These are phyloP conservation scores for Zhengitettix transpicula DNA, from an alignment of 2,888 invertebrate species.

Conservation along the genomic window DNA sequence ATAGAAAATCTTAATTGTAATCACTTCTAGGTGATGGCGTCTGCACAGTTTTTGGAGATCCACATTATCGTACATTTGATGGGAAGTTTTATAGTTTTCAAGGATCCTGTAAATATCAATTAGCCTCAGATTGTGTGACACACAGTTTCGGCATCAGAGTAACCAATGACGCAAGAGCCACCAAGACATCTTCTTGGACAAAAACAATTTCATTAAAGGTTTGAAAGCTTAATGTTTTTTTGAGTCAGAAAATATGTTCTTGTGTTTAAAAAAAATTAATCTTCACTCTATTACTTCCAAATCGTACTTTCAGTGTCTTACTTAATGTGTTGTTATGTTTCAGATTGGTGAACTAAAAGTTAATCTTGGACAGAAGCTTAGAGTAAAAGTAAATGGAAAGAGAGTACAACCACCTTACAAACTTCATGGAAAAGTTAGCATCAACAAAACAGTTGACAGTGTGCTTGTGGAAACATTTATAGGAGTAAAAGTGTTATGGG, in stretches of 20 bases:
- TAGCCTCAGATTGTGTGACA: slow-evolving; percentile 66
- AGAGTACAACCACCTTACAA: slow-evolving; percentile 53
- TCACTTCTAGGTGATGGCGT: slow-evolving; percentile 53
- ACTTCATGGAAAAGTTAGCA: slow-evolving; percentile 17
- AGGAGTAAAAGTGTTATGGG: slow-evolving; percentile 79
- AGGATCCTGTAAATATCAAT: slow-evolving; percentile 82
- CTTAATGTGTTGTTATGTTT: not conserved
- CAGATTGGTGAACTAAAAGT: slow-evolving; percentile 50
- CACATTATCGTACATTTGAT: slow-evolving; percentile 90
- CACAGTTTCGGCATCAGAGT: slow-evolving; percentile 74
- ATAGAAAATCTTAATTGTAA: not conserved
- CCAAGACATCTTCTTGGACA: slow-evolving; percentile 76
- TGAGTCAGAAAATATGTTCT: not conserved
- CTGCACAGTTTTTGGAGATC: slow-evolving; percentile 88
- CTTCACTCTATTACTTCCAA: no score
- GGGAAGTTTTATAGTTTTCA: slow-evolving; percentile 87
- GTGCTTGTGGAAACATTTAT: slow-evolving; percentile 49
- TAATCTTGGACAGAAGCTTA: slow-evolving; percentile 70
- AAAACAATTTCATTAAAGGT: slow-evolving; percentile 69
- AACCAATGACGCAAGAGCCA: slow-evolving; percentile 69
- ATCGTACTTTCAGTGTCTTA: no score
- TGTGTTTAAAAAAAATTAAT: no score
- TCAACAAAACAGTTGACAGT: slow-evolving; percentile 47
- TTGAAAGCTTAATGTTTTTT: not conserved
- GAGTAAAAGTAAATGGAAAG: slow-evolving; percentile 72